Percentiles rank a stretch among this genome's conserved stretches.
Evolutionary conservation across 2,888 invertebrate species (phyloP).

Genomic region (Trichopoda pennipes): DNA sequence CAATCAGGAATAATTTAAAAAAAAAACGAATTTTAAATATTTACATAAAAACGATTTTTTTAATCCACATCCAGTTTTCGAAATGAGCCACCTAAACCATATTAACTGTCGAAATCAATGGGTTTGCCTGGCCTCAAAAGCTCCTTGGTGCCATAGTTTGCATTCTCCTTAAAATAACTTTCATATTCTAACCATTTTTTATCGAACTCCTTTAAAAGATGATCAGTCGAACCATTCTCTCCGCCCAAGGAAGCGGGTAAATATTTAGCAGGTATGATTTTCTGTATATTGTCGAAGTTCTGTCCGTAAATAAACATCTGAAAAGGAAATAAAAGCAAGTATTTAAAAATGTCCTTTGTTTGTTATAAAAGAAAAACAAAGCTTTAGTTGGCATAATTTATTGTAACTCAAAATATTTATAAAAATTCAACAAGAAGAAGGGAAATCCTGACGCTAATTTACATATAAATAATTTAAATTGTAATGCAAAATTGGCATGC

Average conservation of each 20-base stretch:
- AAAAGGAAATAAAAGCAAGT: constrained; percentile 1
- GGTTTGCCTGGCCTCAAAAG: constrained; percentile 72
- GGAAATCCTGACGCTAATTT: too few species aligned
- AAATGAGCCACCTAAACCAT: constrained; percentile 75
- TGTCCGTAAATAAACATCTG: constrained; percentile 83
- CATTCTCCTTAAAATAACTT: constrained; percentile 75
- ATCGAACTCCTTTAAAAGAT: constrained; percentile 70
- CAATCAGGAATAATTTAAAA: too few species aligned
- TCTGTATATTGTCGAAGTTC: constrained; percentile 79
- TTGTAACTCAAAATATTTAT: too few species aligned
- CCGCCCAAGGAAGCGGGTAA: constrained; percentile 86
- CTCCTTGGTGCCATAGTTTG: constrained; percentile 74
- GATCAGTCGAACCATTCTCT: constrained; percentile 74
- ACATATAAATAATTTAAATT: too few species aligned
- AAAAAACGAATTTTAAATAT: too few species aligned
- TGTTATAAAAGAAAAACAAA: too few species aligned
- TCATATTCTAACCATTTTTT: constrained; percentile 70
- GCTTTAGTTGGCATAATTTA: too few species aligned
- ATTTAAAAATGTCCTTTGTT: too few species aligned
- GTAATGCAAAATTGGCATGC: too few species aligned
- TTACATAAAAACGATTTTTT: constrained; percentile 14
- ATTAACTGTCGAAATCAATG: constrained; percentile 72
- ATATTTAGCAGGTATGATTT: constrained; percentile 83
- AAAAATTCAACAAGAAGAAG: too few species aligned
- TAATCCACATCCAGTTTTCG: constrained; percentile 74